phyloP scores from a whole-genome alignment of 2,797 vertebrate genomes.

The Moxostoma hubbsi region DNA sequence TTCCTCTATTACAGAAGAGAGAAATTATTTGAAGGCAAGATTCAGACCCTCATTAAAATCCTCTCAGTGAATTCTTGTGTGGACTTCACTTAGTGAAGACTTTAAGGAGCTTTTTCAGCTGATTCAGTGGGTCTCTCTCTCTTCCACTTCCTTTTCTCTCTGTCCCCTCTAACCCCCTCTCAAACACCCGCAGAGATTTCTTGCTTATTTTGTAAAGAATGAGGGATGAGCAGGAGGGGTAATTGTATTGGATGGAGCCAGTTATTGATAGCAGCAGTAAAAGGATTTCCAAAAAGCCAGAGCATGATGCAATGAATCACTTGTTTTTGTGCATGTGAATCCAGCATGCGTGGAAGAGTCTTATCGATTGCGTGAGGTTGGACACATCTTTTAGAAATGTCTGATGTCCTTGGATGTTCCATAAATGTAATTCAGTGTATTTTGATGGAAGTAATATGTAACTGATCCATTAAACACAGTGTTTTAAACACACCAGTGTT shows the following conservation, averaged over 20 bases:
- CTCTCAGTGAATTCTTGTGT: neutral
- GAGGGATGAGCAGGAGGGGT: constrained; percentile 52
- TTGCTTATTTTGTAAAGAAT: constrained; percentile 40
- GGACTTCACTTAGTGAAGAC: neutral
- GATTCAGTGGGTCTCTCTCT: neutral
- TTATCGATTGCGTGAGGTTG: constrained; percentile 40
- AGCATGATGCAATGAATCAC: constrained; percentile 44
- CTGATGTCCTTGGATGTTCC: constrained; percentile 55
- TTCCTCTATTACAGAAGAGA: constrained; percentile 4
- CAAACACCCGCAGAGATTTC: neutral
- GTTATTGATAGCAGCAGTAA: constrained; percentile 60
- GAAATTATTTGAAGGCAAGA: constrained; percentile 1
- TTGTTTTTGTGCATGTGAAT: constrained; percentile 35
- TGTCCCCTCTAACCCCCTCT: constrained; percentile 2
- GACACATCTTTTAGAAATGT: constrained; percentile 31
- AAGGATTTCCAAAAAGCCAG: constrained; percentile 51
- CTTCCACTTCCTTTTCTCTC: constrained; percentile 4
- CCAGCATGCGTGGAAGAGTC: constrained; percentile 7
- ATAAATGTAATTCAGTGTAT: constrained; percentile 1
- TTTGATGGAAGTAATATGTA: constrained; percentile 20
- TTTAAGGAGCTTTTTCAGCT: neutral
- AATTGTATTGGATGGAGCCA: constrained; percentile 54
- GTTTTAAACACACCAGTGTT: neutral
- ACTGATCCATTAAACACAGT: neutral
- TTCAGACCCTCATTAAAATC: constrained; percentile 25